A percentile compares a stretch with the other conserved stretches of the same genome.
phyloP scores from a whole-genome alignment of 1,140 invertebrate genomes.

The Pseudomyrmex pallidus region DNA sequence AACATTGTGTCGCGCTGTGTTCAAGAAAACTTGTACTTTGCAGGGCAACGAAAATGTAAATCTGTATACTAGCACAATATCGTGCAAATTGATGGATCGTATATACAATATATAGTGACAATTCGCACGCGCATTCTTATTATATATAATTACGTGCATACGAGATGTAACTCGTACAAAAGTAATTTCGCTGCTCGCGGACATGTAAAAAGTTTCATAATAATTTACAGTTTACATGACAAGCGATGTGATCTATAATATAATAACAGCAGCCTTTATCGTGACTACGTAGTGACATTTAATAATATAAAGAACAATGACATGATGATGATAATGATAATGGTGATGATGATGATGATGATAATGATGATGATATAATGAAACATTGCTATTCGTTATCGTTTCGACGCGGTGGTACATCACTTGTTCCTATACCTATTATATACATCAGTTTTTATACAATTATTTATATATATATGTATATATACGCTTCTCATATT shows the following conservation, averaged over 20 bases:
- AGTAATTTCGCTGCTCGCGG: slow-evolving; percentile 26
- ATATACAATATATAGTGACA: background rate
- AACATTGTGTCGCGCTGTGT: too few relatives aligned
- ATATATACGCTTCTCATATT: slow-evolving; percentile 44
- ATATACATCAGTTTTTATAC: slow-evolving; percentile 80
- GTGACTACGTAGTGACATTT: slow-evolving; percentile 38
- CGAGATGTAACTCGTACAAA: slow-evolving; percentile 20
- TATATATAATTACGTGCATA: slow-evolving; percentile 7
- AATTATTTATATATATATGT: slow-evolving; percentile 69
- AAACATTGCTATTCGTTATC: slow-evolving; percentile 42
- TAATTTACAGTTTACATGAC: slow-evolving; percentile 77
- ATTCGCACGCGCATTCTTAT: slow-evolving; percentile 5
- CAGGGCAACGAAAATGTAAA: background rate
- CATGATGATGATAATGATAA: slow-evolving; percentile 53
- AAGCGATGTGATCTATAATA: slow-evolving; percentile 33
- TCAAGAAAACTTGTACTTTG: background rate
- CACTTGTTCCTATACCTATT: slow-evolving; percentile 62
- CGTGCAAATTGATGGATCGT: slow-evolving; percentile 17
- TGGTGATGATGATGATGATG: slow-evolving; percentile 36
- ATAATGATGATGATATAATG: slow-evolving; percentile 54
- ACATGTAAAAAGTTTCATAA: slow-evolving; percentile 72
- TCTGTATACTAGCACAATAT: background rate
- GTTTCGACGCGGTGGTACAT: slow-evolving; percentile 46
- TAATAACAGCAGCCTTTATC: slow-evolving; percentile 40
- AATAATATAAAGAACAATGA: slow-evolving; percentile 42